These are phyloP conservation scores for Sarotherodon lohbergeri DNA, from an alignment of 2,113 vertebrate species.

Conservation along the genomic window DNA sequence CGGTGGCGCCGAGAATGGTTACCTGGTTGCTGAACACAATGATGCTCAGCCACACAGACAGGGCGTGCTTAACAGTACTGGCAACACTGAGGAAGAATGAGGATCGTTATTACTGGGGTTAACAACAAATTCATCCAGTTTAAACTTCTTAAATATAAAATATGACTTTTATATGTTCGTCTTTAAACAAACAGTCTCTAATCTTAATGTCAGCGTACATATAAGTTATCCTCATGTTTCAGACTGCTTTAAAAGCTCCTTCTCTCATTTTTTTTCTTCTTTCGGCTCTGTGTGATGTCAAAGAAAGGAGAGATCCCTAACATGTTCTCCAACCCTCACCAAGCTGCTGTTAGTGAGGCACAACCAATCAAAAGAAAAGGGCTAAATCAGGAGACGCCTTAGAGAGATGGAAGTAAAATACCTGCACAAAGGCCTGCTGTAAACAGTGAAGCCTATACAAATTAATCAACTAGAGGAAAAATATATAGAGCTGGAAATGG, in stretches of 20 bases:
- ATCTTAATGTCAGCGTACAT: not conserved
- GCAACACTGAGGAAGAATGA: slow-evolving; percentile 79
- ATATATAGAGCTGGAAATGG: not conserved
- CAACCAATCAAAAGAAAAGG: not conserved
- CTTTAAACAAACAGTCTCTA: not conserved
- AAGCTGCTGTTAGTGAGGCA: not conserved
- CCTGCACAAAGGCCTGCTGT: not conserved
- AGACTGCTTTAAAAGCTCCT: not conserved
- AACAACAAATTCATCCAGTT: not conserved
- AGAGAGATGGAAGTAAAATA: not conserved
- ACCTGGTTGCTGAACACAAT: slow-evolving; percentile 92
- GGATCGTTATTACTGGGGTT: not conserved
- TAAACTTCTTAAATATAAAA: not conserved
- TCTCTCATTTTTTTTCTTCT: not conserved
- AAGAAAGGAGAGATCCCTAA: not conserved
- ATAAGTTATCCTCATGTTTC: not conserved
- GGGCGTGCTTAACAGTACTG: slow-evolving; percentile 92
- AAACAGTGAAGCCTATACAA: not conserved
- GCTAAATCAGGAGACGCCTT: not conserved
- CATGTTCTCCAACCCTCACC: not conserved
- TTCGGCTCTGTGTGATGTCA: not conserved
- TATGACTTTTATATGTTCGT: not conserved
- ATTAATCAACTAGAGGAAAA: rapidly evolving
- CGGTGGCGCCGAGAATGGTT: slow-evolving; percentile 81
- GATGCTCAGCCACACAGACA: slow-evolving; percentile 95